Percentiles rank a stretch among this genome's conserved stretches.
phyloP scores from a whole-genome alignment of 2,113 vertebrate species.

The Peucedramus taeniatus region DNA sequence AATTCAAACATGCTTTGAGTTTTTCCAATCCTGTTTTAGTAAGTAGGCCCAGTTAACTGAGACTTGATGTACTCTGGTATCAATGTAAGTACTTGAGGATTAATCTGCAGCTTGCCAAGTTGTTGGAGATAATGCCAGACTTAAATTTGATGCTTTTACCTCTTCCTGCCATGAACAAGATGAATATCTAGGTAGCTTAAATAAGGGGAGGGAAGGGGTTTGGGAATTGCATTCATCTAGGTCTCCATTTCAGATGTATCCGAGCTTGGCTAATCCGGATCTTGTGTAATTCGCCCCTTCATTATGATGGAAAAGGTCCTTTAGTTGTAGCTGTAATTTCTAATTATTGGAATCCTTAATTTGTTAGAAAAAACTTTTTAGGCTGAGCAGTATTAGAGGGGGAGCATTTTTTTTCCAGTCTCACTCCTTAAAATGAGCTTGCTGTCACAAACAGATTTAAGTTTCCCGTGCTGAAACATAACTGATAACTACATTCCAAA shows the following conservation, averaged over 20 bases:
- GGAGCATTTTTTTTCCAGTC: background rate
- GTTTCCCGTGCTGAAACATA: background rate
- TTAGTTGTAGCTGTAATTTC: background rate
- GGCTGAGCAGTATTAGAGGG: background rate
- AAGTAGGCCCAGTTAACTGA: background rate
- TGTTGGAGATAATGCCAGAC: background rate
- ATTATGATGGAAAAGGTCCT: background rate
- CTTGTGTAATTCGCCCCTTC: background rate
- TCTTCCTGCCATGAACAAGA: background rate
- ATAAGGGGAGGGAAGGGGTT: rapidly evolving
- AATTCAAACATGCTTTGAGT: background rate
- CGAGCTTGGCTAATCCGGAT: background rate
- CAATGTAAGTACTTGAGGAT: background rate
- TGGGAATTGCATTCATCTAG: background rate
- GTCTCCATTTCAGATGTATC: background rate
- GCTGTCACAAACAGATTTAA: background rate
- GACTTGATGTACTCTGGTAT: background rate
- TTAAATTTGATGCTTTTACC: background rate
- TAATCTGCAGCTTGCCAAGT: background rate
- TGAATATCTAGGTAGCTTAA: background rate
- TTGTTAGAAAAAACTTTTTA: background rate
- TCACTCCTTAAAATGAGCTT: background rate
- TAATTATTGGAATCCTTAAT: background rate
- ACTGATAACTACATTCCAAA: background rate
- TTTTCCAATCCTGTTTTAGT: background rate